A percentile compares a stretch with the other conserved stretches of the same genome.
phyloP scores from a whole-genome alignment of 2,797 vertebrate genomes.

The Apogon talboti region DNA sequence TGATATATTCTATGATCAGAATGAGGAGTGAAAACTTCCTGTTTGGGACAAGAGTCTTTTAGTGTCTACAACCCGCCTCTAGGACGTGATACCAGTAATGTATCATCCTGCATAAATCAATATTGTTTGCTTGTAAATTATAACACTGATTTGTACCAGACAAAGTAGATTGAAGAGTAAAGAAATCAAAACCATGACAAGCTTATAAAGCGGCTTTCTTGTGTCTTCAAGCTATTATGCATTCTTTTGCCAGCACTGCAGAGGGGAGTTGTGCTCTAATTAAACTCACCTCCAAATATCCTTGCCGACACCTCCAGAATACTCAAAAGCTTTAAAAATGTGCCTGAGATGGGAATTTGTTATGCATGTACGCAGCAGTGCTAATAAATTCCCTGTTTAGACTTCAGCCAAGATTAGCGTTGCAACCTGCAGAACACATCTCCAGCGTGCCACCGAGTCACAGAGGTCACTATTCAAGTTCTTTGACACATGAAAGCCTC shows the following conservation, averaged over 20 bases:
- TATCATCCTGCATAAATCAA: conserved; percentile 36
- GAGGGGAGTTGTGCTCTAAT: conserved; percentile 80
- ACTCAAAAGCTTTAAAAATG: conserved; percentile 76
- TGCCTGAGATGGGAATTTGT: conserved; percentile 70
- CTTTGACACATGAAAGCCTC: conserved; percentile 77
- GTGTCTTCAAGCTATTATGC: conserved; percentile 76
- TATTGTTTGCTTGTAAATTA: conserved; percentile 54
- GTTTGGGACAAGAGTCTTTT: conserved; percentile 24
- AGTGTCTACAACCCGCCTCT: conserved; percentile 25
- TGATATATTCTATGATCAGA: conserved; percentile 12
- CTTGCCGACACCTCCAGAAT: conserved; percentile 79
- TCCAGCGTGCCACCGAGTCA: conserved; percentile 56
- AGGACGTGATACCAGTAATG: conserved; percentile 11
- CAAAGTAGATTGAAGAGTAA: conserved; percentile 41
- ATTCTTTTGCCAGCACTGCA: conserved; percentile 76
- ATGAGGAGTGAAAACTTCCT: conserved; percentile 18
- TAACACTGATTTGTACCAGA: conserved; percentile 40
- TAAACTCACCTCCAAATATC: conserved; percentile 84
- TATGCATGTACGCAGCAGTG: conserved; percentile 68
- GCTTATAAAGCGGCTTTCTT: conserved; percentile 71
- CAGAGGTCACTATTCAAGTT: conserved; percentile 76
- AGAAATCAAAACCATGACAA: conserved; percentile 76
- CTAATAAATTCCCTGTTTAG: conserved; percentile 81
- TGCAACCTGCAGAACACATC: conserved; percentile 73
- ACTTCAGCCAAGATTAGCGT: conserved; percentile 76